These are phyloP conservation scores for Eustalomyia histrio DNA, from an alignment of 2,888 invertebrate genomes.

Conservation along the genomic window DNA sequence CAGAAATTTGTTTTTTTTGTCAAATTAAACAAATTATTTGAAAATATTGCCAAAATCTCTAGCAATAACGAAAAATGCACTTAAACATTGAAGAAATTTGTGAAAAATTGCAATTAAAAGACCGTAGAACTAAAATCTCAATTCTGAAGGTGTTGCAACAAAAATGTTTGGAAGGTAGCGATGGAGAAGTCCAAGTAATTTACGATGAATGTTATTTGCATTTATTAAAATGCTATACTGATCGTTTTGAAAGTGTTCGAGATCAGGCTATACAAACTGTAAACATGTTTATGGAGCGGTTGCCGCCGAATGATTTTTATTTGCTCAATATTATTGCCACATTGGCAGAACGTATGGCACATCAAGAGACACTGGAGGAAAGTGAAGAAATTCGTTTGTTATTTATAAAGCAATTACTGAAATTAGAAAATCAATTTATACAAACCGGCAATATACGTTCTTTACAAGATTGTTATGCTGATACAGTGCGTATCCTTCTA, in stretches of 20 bases:
- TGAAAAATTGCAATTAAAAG: conserved; percentile 67
- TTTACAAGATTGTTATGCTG: conserved; percentile 78
- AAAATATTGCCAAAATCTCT: neutral
- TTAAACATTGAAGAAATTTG: conserved; percentile 66
- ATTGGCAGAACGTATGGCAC: conserved; percentile 87
- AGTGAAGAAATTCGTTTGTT: conserved; percentile 90
- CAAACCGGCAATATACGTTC: conserved; percentile 80
- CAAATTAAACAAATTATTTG: conserved; percentile 18
- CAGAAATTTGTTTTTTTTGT: conserved; percentile 15
- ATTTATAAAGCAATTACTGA: conserved; percentile 84
- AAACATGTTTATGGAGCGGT: conserved; percentile 73
- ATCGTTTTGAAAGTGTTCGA: conserved; percentile 77
- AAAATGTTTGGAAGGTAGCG: conserved; percentile 44
- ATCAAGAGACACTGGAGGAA: conserved; percentile 85
- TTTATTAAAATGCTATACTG: conserved; percentile 77
- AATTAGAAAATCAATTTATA: conserved; percentile 84
- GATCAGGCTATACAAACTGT: conserved; percentile 72
- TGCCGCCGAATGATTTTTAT: conserved; percentile 86
- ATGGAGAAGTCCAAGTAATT: conserved; percentile 62
- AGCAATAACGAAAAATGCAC: conserved; percentile 47
- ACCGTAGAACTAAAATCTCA: conserved; percentile 68
- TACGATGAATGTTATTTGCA: conserved; percentile 77
- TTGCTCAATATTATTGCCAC: conserved; percentile 88
- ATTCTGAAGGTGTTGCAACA: conserved; percentile 65
- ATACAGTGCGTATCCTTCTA: conserved; percentile 86